A percentile compares a stretch with the other conserved stretches of the same genome.
phyloP scores from a whole-genome alignment of 2,888 invertebrate genomes.

The Volucella inflata region DNA sequence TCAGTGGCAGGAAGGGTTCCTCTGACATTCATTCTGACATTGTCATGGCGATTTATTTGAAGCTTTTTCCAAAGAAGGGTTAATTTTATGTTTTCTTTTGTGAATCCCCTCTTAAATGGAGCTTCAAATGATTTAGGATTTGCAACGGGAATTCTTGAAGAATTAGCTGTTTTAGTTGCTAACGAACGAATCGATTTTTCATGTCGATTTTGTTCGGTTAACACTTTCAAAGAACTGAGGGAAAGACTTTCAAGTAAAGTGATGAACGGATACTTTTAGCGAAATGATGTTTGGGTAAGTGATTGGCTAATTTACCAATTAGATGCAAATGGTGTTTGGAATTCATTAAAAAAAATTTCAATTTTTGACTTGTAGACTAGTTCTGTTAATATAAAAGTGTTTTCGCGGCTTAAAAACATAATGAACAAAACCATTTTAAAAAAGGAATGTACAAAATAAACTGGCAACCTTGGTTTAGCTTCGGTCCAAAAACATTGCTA shows the following conservation, averaged over 20 bases:
- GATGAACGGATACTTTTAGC: background rate
- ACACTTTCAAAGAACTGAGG: background rate
- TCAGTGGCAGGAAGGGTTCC: constrained; percentile 45
- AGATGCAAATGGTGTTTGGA: constrained; percentile 17
- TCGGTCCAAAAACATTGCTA: no score
- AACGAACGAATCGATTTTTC: constrained; percentile 47
- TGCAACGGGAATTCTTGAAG: constrained; percentile 16
- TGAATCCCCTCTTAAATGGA: constrained; percentile 44
- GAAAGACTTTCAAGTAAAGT: background rate
- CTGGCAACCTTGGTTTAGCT: no score
- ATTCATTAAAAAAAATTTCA: no score
- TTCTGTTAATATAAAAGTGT: background rate
- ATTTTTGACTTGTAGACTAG: background rate
- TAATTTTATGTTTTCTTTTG: constrained; percentile 20
- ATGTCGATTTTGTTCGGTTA: constrained; percentile 25
- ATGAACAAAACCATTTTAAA: no score
- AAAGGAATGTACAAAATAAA: no score
- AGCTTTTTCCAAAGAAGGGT: constrained; percentile 3
- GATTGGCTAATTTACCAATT: constrained; percentile 37
- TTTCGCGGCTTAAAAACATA: no score
- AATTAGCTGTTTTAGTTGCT: constrained; percentile 54
- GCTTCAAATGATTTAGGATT: constrained; percentile 54
- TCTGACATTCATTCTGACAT: constrained; percentile 18
- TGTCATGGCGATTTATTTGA: constrained; percentile 50
- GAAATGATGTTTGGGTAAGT: background rate